Conservation (phyloP, 30 jellyfish, hydroid and myxozoan species). For the Turritopsis rubra region DNA sequence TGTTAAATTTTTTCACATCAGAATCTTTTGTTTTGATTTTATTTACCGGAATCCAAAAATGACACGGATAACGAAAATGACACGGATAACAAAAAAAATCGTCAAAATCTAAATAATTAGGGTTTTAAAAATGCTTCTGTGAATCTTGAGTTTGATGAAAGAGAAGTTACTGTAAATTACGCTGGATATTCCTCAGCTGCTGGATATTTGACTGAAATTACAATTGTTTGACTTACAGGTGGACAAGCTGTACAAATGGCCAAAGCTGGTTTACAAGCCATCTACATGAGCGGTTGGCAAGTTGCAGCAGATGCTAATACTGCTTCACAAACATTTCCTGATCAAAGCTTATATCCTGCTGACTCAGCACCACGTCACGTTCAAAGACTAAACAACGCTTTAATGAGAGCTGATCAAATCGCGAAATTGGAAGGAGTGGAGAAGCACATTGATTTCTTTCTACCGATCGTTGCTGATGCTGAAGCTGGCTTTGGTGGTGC, state of each 20-base stretch:
- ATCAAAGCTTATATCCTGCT: conserved; percentile 80
- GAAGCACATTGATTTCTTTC: conserved; percentile 41
- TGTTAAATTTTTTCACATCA: neutral
- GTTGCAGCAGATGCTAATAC: conserved; percentile 91
- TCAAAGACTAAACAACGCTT: conserved; percentile 82
- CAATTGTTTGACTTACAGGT: conserved; percentile 32
- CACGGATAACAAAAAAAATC: neutral
- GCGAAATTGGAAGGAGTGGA: conserved; percentile 62
- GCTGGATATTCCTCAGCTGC: too few relatives aligned
- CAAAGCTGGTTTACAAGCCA: conserved; percentile 81
- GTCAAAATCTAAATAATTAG: neutral
- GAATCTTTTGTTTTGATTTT: too few relatives aligned
- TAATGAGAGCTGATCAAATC: conserved; percentile 92
- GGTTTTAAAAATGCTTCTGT: too few relatives aligned
- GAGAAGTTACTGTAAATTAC: too few relatives aligned
- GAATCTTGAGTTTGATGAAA: too few relatives aligned
- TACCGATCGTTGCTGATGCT: conserved; percentile 96
- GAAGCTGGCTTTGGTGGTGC: conserved; percentile 99
- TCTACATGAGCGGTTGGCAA: conserved; percentile 97
- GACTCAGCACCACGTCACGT: conserved; percentile 82
- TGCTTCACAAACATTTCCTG: conserved; percentile 78
- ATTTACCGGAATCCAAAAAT: too few relatives aligned
- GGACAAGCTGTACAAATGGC: conserved; percentile 98
- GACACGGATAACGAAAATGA: too few relatives aligned
- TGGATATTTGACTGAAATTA: too few relatives aligned